Evolutionary conservation across 2,113 vertebrate genomes (phyloP).

Genomic region (Nansenia antarctica): DNA sequence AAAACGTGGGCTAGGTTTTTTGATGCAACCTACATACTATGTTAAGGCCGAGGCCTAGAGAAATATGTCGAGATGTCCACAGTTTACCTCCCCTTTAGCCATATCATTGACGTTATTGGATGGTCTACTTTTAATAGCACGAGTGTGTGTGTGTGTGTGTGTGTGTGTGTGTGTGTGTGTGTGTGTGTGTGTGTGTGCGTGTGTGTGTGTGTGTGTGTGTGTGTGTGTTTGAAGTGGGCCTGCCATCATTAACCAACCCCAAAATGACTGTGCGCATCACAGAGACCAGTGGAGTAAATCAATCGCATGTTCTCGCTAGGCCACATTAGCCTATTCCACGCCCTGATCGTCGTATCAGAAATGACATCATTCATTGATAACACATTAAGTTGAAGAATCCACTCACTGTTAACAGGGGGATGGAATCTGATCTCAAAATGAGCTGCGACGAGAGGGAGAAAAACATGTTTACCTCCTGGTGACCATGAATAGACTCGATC

Average conservation of each 20-base stretch:
- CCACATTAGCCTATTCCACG: neutral
- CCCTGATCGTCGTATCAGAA: neutral
- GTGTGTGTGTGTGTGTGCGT: neutral
- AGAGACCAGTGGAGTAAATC: neutral
- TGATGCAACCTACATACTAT: too few species aligned
- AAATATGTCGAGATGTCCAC: neutral
- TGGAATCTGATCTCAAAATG: neutral
- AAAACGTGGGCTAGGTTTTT: too few species aligned
- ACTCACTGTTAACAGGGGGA: neutral
- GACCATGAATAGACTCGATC: too few species aligned
- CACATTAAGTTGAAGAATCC: neutral
- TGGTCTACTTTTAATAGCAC: neutral
- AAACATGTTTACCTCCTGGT: neutral
- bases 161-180: conserved; percentile 11
- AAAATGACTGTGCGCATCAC: neutral
- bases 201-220: conserved; percentile 5
- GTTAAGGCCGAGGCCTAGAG: too few species aligned
- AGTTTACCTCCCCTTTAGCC: neutral
- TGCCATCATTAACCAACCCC: neutral
- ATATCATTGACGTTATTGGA: neutral
- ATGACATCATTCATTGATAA: neutral
- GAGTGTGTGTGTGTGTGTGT: neutral
- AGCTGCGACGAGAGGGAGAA: neutral
- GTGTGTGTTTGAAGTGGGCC: neutral
- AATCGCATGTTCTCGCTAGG: neutral